A percentile compares a stretch with the other conserved stretches of the same genome.
Conservation (phyloP, 37 sponge, comb jelly and placozoan species). For the Petrosia ficiformis region DNA sequence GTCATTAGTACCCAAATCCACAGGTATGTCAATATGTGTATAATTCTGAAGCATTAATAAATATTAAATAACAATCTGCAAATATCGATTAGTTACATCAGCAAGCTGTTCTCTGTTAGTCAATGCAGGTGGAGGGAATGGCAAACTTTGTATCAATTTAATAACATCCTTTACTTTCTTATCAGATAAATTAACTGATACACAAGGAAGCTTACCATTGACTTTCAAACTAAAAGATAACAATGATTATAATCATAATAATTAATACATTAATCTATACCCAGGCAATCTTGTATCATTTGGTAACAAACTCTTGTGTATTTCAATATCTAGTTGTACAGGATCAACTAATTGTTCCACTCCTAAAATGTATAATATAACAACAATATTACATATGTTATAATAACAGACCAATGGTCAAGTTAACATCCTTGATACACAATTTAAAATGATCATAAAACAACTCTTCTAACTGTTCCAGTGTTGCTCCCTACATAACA, state of each 20-base stretch:
- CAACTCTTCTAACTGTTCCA: slow-evolving; percentile 51
- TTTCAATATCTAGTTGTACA: slow-evolving; percentile 30
- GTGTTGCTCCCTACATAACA: slow-evolving; percentile 43
- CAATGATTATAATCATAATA: background rate
- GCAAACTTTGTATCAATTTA: slow-evolving; percentile 60
- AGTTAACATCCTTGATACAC: slow-evolving; percentile 18
- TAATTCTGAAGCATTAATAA: too few relatives aligned
- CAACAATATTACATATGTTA: background rate
- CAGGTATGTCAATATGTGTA: background rate
- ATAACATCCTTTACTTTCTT: slow-evolving; percentile 49
- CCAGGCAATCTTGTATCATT: slow-evolving; percentile 68
- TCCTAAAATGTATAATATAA: background rate
- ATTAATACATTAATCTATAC: too few relatives aligned
- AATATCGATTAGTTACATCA: too few relatives aligned
- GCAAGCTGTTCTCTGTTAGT: too few relatives aligned
- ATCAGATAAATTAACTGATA: slow-evolving; percentile 59
- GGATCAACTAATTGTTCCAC: slow-evolving; percentile 26
- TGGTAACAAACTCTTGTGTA: slow-evolving; percentile 75
- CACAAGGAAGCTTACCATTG: slow-evolving; percentile 33
- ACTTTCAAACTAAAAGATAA: slow-evolving; percentile 40
- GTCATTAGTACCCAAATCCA: background rate
- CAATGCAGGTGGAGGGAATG: slow-evolving; percentile 68
- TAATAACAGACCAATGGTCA: background rate
- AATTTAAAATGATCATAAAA: slow-evolving; percentile 77
- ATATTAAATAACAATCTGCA: too few relatives aligned